These are phyloP conservation scores for Spisula subtruncata DNA, from an alignment of 2,888 invertebrate genomes.

Conservation along the genomic window DNA sequence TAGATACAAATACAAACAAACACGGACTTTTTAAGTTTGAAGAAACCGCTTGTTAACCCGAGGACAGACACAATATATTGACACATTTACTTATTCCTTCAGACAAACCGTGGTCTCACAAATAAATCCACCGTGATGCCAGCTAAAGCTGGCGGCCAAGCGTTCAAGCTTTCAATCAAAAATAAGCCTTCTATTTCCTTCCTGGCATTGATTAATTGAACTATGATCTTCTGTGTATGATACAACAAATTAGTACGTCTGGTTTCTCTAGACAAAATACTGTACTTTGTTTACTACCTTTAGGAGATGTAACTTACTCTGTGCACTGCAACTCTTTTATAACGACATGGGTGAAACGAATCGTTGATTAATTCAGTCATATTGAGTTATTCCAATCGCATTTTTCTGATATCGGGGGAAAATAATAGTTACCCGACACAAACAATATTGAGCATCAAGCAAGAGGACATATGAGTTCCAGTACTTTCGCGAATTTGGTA, in stretches of 20 bases:
- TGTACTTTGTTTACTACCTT: not conserved
- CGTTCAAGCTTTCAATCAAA: not conserved
- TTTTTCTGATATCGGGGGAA: no score
- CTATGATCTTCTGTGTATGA: not conserved
- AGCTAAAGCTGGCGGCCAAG: not conserved
- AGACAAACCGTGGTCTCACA: not conserved
- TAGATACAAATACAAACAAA: no score
- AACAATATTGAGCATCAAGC: no score
- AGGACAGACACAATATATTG: not conserved
- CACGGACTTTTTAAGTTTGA: no score
- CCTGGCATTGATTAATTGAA: not conserved
- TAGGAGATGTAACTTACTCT: no score
- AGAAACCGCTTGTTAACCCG: not conserved
- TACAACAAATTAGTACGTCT: not conserved
- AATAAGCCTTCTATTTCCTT: not conserved
- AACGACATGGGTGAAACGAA: no score
- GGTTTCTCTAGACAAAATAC: not conserved
- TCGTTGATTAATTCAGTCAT: no score
- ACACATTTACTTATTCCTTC: not conserved
- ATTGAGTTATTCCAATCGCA: no score
- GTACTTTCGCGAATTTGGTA: no score
- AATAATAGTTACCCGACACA: no score
- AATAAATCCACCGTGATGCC: not conserved
- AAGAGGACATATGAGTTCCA: no score
- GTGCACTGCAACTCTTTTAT: no score